Base-by-base conservation (phyloP, 2,888 invertebrate species). In the Drosophila koepferae region DNA sequence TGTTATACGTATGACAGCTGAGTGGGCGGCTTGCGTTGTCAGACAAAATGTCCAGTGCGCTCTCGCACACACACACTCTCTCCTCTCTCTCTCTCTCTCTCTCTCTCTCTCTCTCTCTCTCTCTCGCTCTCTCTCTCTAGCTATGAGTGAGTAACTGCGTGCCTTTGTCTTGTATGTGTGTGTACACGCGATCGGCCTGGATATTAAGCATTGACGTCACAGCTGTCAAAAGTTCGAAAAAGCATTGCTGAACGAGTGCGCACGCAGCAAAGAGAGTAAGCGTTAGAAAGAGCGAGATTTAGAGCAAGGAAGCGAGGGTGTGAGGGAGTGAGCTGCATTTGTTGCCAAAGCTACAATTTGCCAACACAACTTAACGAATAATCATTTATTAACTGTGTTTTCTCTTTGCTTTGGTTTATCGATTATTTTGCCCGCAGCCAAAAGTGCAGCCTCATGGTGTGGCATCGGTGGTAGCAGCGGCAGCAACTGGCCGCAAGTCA, bases 201-300 rank as follows among this genome's bases (percentile, higher is more conserved):
- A 88, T 85, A 66, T 80, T 73, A 41, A 53, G 46, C 63, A 88
- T 83, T 84, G 83, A 84, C 83, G 83, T 84, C 83, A 83, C 83
- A 83, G 68, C 58, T 54, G 62, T 58, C 80, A 70, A 79, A 69
- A 79, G 65, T 66, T 79, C 40, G 34, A 38, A 54, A 62, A 64
- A 38, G 46, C 36, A 69, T 56, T 48, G 58, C 53, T 31, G 43
- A 63, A 28, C 49, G 44, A 58, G 44, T n/a, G 43, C 34, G 31
- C 28, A 31, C 18, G 14, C 34, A 20, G 28, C 18, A 9, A 56
- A 46, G 38, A 66, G 48, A 62, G 46, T 4, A 16, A 16, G 16
- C 16, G 16, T 40, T 40, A 40, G 38, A 40, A 14, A 16, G 38
- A 40, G 18, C 8, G 38, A 53, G 43, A 6, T 9, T 44, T 51